phyloP scores from a whole-genome alignment of 1,140 invertebrate species.

The Drosophila rufa region DNA sequence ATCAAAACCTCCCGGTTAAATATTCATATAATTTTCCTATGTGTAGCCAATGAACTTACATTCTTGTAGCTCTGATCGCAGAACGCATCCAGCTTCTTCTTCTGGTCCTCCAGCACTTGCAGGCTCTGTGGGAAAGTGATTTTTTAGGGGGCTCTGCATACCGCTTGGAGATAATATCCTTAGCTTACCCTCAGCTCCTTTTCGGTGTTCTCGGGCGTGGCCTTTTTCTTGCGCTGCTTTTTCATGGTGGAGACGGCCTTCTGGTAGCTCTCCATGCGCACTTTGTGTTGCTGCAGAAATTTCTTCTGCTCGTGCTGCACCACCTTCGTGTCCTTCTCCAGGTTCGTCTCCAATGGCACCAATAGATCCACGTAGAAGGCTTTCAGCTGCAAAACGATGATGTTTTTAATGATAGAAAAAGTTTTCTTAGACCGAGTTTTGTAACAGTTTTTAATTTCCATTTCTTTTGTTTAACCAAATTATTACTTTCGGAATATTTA shows the following conservation, averaged over 20 bases:
- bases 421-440: neutral
- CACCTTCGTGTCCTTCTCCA: constrained; percentile 97
- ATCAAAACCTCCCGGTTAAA: too few species aligned
- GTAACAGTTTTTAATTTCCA: too few species aligned
- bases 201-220: constrained; percentile 91
- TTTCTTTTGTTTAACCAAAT: too few species aligned
- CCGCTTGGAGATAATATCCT: neutral
- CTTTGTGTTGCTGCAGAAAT: constrained; percentile 95
- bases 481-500: neutral
- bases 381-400: constrained; percentile 89
- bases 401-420: neutral
- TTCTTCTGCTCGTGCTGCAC: constrained; percentile 96
- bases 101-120: constrained; percentile 95
- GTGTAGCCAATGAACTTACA: constrained; percentile 87
- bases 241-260: constrained; percentile 95
- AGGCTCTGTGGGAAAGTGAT: constrained; percentile 88
- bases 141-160: constrained; percentile 6
- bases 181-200: constrained; percentile 93
- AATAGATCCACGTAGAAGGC: constrained; percentile 97
- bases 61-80: constrained; percentile 96
- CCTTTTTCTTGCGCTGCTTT: constrained; percentile 94
- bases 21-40: neutral
- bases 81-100: constrained; percentile 94
- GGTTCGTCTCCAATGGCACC: constrained; percentile 95
- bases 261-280: constrained; percentile 94